These are phyloP conservation scores for Julus scandinavius DNA, from an alignment of 2,888 invertebrate species.

Conservation along the genomic window DNA sequence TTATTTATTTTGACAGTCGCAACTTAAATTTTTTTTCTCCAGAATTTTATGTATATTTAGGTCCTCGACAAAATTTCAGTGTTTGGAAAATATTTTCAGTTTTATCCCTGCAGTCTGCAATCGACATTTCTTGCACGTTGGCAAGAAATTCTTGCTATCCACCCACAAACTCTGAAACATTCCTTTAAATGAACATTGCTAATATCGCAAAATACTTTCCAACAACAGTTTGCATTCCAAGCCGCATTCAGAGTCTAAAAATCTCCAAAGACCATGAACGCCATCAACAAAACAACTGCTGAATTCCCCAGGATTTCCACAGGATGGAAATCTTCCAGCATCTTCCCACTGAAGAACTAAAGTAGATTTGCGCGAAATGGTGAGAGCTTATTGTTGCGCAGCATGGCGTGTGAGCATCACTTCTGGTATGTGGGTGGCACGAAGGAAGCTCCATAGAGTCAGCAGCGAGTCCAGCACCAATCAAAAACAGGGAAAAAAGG, in stretches of 20 bases:
- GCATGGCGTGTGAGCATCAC: neutral
- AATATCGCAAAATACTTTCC: neutral
- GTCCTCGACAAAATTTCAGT: too few relatives aligned
- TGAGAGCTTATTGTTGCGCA: slow-evolving; percentile 1
- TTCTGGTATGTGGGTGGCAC: neutral
- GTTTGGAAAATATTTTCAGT: too few relatives aligned
- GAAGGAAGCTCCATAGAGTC: neutral
- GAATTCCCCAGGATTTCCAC: neutral
- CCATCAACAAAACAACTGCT: neutral
- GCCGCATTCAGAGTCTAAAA: neutral
- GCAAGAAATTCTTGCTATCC: neutral
- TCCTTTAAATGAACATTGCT: neutral
- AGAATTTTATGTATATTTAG: too few relatives aligned
- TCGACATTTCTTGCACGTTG: neutral
- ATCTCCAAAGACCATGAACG: neutral
- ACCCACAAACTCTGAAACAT: neutral
- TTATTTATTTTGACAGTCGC: too few relatives aligned
- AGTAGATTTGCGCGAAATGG: too few relatives aligned
- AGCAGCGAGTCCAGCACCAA: neutral
- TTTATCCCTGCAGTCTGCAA: neutral
- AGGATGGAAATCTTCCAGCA: neutral
- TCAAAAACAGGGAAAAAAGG: neutral
- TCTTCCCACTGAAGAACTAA: neutral
- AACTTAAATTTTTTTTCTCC: too few relatives aligned
- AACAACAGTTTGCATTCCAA: neutral